These are phyloP conservation scores for Vimba vimba DNA, from an alignment of 2,113 vertebrate genomes.

Conservation along the genomic window DNA sequence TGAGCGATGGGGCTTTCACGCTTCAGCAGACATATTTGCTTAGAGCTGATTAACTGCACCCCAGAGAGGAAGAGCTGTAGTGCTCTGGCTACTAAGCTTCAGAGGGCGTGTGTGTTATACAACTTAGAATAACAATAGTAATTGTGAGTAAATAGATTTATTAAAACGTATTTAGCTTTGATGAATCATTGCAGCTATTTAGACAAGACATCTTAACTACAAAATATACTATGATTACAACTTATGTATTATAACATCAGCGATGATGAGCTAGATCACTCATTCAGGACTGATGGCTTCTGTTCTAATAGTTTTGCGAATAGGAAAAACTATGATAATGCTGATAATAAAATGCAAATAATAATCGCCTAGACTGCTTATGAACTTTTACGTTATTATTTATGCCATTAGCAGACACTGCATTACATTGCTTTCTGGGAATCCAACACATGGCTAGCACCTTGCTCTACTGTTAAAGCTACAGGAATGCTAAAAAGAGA, in stretches of 20 bases:
- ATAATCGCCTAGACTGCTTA: neutral
- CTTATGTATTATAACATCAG: neutral
- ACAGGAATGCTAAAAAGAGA: neutral
- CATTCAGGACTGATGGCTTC: neutral
- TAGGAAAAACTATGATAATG: neutral
- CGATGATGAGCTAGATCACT: neutral
- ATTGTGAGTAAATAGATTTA: conserved; percentile 45
- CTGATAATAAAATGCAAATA: neutral
- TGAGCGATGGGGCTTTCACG: conserved; percentile 68
- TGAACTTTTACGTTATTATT: neutral
- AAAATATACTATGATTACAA: neutral
- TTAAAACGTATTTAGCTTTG: conserved; percentile 40
- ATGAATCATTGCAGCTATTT: conserved; percentile 21
- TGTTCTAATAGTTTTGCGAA: neutral
- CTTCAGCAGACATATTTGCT: conserved; percentile 66
- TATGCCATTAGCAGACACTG: neutral
- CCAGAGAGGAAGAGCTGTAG: conserved; percentile 68
- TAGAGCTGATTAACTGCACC: conserved; percentile 70
- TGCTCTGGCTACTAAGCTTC: conserved; percentile 67
- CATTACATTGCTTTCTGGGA: neutral
- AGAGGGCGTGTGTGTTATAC: conserved; percentile 39
- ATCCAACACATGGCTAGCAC: neutral
- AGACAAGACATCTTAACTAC: neutral
- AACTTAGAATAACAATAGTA: conserved; percentile 44
- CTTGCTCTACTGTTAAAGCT: neutral